phyloP scores from a whole-genome alignment of 2,888 invertebrate genomes.

The Oeneis ivallda region DNA sequence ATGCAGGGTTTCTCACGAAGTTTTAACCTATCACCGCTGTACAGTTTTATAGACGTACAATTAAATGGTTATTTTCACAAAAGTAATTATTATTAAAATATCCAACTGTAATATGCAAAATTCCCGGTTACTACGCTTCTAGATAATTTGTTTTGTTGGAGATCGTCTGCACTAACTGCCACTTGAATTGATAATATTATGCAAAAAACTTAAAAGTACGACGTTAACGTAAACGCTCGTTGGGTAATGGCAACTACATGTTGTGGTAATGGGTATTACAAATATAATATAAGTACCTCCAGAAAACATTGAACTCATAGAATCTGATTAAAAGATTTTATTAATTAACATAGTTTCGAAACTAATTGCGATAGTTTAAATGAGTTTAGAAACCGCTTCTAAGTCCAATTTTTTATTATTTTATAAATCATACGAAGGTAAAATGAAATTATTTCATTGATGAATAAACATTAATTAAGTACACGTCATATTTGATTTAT shows the following conservation, averaged over 20 bases:
- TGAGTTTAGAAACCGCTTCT: too few species aligned
- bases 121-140: background rate
- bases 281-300: background rate
- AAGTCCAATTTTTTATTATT: background rate
- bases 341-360: too few species aligned
- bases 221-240: background rate
- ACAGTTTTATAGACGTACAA: too few species aligned
- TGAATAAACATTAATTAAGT: too few species aligned
- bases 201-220: background rate
- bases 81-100: background rate
- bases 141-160: constrained; percentile 13
- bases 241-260: too few species aligned
- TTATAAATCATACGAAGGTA: background rate
- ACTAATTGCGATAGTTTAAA: too few species aligned
- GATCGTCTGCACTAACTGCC: constrained; percentile 8
- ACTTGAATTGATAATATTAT: constrained; percentile 18
- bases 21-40: too few species aligned
- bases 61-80: too few species aligned
- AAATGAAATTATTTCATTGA: background rate
- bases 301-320: background rate
- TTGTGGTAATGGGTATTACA: background rate
- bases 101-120: constrained; percentile 1
- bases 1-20: too few species aligned
- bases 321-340: too few species aligned
- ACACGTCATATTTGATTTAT: too few species aligned